Evolutionary conservation across 2,888 invertebrate species (phyloP), one percentile per base, ranked within the genome.

Genomic region (Eilema griseolum): DNA sequence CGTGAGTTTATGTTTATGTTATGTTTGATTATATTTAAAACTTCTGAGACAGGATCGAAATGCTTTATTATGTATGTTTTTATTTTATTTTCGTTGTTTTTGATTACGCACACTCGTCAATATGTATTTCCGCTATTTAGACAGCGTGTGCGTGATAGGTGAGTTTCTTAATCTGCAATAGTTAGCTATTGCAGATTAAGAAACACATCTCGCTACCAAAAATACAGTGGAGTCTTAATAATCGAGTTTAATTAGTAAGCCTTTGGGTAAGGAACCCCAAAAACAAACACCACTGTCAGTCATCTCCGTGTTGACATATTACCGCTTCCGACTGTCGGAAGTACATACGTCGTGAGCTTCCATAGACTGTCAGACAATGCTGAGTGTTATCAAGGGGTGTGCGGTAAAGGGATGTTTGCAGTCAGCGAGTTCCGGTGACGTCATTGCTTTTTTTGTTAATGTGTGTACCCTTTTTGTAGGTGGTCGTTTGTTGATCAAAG

Each of bases 331-430:
- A 69, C 73, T 67, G 61, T 69, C 74, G 82, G 82, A 82, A 79
- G 72, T 66, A 74, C 52, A 64, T 56, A 52, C 78, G 76, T 79
- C 82, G 73, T 75, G 71, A 72, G 69, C 69, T 73, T 61, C 76
- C 75, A 74, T 74, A 78, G 73, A 77, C 78, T 74, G 75, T 75
- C 77, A 79, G 72, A 80, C 76, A 80, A 78, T 76, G 73, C 69
- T 61, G 74, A 69, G 28, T 70, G 67, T 82, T 82, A 82, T 82
- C 82, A 77, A 71, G 73, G 82, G 66, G 66, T 41, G 66, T 66
- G 66, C n/a, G 70, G 78, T 74, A 77, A 79, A 72, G 74, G 78
- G 76, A 80, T 82, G 79, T 83, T 83, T 83, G 77, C 80, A 69
- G 67, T 72, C 52, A n/a, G 72, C 69, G 60, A 76, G 80, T 79